A percentile compares a stretch with the other conserved stretches of the same genome.
phyloP scores from a whole-genome alignment of 2,888 invertebrate species.

The Vanessa cardui region DNA sequence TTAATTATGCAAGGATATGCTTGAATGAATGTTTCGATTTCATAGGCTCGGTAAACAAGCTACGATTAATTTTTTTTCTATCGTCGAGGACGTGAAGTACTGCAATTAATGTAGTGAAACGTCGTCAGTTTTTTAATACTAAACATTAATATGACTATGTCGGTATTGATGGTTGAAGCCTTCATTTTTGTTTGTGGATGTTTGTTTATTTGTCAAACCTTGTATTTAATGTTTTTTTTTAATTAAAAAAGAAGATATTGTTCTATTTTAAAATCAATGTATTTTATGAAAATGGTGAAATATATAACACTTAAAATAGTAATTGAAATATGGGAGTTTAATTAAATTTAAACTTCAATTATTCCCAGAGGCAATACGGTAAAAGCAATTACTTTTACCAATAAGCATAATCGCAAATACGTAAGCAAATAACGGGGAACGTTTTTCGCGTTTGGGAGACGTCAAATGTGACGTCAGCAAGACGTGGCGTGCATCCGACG shows the following conservation, averaged over 20 bases:
- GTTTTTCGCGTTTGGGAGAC: conserved; percentile 55
- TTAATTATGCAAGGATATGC: conserved; percentile 37
- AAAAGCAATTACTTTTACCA: conserved; percentile 28
- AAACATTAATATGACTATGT: too few relatives aligned
- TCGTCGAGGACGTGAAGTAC: conserved; percentile 2
- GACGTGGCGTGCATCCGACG: conserved; percentile 71
- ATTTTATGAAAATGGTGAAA: neutral
- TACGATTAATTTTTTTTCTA: conserved; percentile 1
- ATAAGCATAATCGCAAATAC: conserved; percentile 42
- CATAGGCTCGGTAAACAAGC: conserved; percentile 26
- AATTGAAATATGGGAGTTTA: neutral
- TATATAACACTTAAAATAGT: neutral
- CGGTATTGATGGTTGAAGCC: too few relatives aligned
- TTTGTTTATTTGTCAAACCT: neutral
- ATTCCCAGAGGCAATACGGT: conserved; percentile 12
- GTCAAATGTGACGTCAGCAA: conserved; percentile 65
- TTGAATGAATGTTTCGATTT: conserved; percentile 19
- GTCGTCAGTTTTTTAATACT: neutral
- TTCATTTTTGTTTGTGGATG: neutral
- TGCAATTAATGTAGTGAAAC: conserved; percentile 16
- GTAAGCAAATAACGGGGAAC: conserved; percentile 34
- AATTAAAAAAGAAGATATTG: too few relatives aligned
- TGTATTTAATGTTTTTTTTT: too few relatives aligned
- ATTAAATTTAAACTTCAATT: neutral
- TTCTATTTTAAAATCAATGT: too few relatives aligned